Percentiles rank a stretch among this genome's conserved stretches.
Conservation (phyloP, 2,888 invertebrate species). For the Helleia helle region DNA sequence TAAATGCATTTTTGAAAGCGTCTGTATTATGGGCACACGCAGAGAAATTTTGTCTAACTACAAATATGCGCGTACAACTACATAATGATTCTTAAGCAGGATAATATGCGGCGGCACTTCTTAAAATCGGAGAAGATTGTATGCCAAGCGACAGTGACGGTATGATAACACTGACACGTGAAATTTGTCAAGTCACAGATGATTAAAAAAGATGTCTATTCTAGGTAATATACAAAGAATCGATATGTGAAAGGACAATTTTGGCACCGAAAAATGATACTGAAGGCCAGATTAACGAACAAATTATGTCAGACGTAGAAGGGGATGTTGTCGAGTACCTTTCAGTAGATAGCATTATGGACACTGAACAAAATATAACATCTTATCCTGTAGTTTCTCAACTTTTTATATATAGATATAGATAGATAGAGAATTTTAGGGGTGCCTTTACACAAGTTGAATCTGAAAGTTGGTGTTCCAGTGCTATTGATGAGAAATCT, state of each 20-base stretch:
- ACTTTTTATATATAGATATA: no score
- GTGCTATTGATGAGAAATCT: conserved; percentile 26
- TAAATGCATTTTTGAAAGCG: conserved; percentile 23
- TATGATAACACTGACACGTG: conserved; percentile 18
- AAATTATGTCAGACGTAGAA: conserved; percentile 15
- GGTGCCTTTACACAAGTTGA: conserved; percentile 24
- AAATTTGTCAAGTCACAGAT: conserved; percentile 9
- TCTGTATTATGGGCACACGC: conserved; percentile 16
- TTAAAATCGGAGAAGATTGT: conserved; percentile 23
- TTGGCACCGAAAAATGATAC: conserved; percentile 21
- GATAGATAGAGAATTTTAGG: conserved; percentile 22
- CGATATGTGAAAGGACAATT: conserved; percentile 25
- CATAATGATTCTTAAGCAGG: conserved; percentile 19
- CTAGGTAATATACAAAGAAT: conserved; percentile 19
- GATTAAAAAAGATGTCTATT: conserved; percentile 17
- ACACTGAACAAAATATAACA: conserved; percentile 11
- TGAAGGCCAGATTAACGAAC: conserved; percentile 16
- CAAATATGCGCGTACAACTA: conserved; percentile 23
- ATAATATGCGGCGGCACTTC: conserved; percentile 21
- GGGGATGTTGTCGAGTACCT: conserved; percentile 10
- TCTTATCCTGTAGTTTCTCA: conserved; percentile 14
- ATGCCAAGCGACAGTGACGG: conserved; percentile 18
- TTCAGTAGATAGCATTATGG: no score
- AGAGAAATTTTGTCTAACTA: conserved; percentile 14
- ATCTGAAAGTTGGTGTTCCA: conserved; percentile 26